phyloP scores from a whole-genome alignment of 1,140 invertebrate species.

The Panagrolaimus sp. region DNA sequence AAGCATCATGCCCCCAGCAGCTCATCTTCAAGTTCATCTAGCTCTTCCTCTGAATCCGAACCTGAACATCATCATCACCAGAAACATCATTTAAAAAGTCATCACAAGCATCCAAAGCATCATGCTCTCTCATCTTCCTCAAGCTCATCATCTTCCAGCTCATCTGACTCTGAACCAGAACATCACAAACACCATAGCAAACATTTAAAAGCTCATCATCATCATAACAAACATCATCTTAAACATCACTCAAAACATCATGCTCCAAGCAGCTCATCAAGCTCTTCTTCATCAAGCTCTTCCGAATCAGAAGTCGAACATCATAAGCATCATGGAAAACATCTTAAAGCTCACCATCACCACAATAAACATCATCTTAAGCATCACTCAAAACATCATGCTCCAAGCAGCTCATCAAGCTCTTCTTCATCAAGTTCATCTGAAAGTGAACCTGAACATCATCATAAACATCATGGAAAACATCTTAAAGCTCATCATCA shows the following conservation, averaged over 20 bases:
- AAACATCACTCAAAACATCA: neutral
- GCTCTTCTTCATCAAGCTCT: neutral
- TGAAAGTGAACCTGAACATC: neutral
- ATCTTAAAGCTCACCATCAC: slow-evolving; percentile 10
- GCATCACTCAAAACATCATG: neutral
- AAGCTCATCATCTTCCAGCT: slow-evolving; percentile 1
- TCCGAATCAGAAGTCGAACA: slow-evolving; percentile 2
- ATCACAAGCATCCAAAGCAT: slow-evolving; percentile 5
- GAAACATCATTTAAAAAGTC: too few relatives aligned
- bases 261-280: neutral
- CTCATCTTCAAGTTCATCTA: neutral
- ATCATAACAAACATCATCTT: neutral
- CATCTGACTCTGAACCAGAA: neutral
- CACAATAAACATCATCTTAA: neutral
- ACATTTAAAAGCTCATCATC: neutral
- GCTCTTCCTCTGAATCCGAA: neutral
- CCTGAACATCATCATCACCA: neutral
- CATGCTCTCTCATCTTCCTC: neutral
- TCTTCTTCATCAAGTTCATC: neutral
- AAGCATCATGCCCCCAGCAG: too few relatives aligned
- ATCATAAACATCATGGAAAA: neutral
- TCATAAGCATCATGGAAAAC: slow-evolving; percentile 1
- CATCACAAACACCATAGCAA: neutral
- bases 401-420: neutral
- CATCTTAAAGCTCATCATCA: neutral